Conservation (phyloP, 2,888 invertebrate species). For the Bellardia bayeri region DNA sequence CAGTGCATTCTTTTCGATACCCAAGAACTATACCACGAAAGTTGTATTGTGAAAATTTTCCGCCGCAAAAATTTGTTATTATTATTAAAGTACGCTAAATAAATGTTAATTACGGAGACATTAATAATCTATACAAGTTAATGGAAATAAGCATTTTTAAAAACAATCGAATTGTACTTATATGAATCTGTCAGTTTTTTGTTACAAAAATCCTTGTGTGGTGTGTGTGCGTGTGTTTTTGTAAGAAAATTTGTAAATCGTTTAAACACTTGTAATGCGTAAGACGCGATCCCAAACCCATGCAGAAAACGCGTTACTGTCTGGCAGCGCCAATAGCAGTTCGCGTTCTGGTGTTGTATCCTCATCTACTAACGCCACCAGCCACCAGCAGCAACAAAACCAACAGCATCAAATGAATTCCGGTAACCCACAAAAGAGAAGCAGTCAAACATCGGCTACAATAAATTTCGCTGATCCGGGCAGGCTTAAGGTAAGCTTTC, state of each 20-base stretch:
- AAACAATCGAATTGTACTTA: not conserved
- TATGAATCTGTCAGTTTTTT: conserved; percentile 13
- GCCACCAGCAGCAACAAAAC: conserved; percentile 45
- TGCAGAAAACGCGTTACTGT: conserved; percentile 81
- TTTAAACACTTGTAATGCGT: conserved; percentile 79
- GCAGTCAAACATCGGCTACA: conserved; percentile 46
- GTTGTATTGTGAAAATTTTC: conserved; percentile 45
- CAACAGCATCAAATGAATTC: conserved; percentile 63
- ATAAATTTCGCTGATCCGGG: conserved; percentile 65
- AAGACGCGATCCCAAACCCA: conserved; percentile 84
- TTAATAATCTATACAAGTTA: not conserved
- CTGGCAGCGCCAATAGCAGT: conserved; percentile 62
- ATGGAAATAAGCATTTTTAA: not conserved
- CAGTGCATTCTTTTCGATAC: conserved; percentile 58
- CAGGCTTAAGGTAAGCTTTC: conserved; percentile 73
- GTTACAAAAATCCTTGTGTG: conserved; percentile 37
- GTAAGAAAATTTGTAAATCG: conserved; percentile 14
- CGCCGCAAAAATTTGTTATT: conserved; percentile 30
- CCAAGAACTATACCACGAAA: conserved; percentile 39
- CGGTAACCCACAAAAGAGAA: conserved; percentile 67
- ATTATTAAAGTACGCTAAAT: conserved; percentile 13
- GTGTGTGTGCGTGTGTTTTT: conserved; percentile 48
- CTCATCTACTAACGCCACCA: conserved; percentile 47
- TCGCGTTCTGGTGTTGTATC: conserved; percentile 64
- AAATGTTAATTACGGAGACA: not conserved